Conservation (phyloP, 1,140 invertebrate genomes). For the Leptinotarsa texana region DNA sequence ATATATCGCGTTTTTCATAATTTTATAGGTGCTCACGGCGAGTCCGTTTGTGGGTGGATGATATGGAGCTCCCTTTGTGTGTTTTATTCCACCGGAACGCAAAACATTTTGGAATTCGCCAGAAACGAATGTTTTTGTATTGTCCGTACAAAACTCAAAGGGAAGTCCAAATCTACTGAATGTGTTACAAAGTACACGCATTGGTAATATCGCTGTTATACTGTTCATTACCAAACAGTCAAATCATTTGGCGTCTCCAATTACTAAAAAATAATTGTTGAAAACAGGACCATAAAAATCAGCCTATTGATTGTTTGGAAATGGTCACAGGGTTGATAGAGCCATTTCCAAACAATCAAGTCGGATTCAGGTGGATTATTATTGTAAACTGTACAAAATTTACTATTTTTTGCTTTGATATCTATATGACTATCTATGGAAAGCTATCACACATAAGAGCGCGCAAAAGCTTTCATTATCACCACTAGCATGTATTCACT, state of each 20-base stretch:
- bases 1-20: constrained; percentile 18
- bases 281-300: constrained; percentile 49
- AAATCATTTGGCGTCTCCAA: constrained; percentile 47
- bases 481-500: constrained; percentile 54
- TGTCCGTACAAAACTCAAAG: constrained; percentile 24
- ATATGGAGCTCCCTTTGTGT: constrained; percentile 4
- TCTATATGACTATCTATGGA: constrained; percentile 49
- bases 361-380: background rate
- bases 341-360: background rate
- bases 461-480: constrained; percentile 55
- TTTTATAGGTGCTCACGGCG: constrained; percentile 24
- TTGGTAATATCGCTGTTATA: constrained; percentile 34
- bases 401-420: constrained; percentile 16
- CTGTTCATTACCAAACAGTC: constrained; percentile 37
- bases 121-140: constrained; percentile 33
- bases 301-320: constrained; percentile 44
- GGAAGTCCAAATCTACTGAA: constrained; percentile 34
- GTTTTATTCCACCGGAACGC: constrained; percentile 12
- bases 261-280: constrained; percentile 38
- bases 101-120: constrained; percentile 34
- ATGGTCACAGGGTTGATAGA: constrained; percentile 43
- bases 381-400: background rate
- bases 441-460: constrained; percentile 57
- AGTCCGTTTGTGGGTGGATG: constrained; percentile 25
- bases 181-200: constrained; percentile 22